Base-by-base conservation (phyloP, 2,797 vertebrate species). In the Diplodus sargus region DNA sequence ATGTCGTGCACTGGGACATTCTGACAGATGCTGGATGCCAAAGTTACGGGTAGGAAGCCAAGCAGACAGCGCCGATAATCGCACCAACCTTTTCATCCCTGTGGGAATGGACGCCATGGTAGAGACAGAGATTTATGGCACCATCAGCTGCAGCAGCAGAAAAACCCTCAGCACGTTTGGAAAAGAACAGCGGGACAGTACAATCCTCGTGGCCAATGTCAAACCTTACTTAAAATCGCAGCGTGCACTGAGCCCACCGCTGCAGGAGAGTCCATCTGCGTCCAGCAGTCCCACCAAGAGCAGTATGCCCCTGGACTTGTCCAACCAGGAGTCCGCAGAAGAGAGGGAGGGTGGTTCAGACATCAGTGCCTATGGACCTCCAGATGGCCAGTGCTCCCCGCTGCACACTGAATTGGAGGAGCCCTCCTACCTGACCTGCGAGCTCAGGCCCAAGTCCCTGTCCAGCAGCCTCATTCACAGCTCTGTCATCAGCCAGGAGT, bases 151-250 rank as follows among this genome's bases (percentile, higher is more conserved):
- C 61, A 96, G 96, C 95, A 97, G 97, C 96, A 91, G 94, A 90
- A 99, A 98, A 96, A 98, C 97, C 93, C 98, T 99, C 97, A 98
- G 97, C 97, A 99, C 97, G 90, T 99, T 99, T 92, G 97, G 97
- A 90, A 99, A 98, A 94, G 97, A 99, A 94, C 98, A 98, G 94
- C 95, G 97, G 97, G 97, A 99, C 96, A 96, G 97, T 96, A 97
- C 97, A 92, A 97, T 98, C 96, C 97, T 98, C 84, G 97, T 99
- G 95, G 97, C 97, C 95, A 99, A 99, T 94, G 97, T 99, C 93
- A 99, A 99, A 97, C 97, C 97, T 95, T 99, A 98, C 94, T 96
- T 99, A 95, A 99, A 99, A 96, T 97, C 97, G 91, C 98, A 99
- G 96, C 97, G 96, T 95, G 96, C 97, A 90, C 96, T 97, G 90